Evolutionary conservation across 2,797 vertebrate genomes (phyloP).

Genomic region (Muraenolepis orangiensis): DNA sequence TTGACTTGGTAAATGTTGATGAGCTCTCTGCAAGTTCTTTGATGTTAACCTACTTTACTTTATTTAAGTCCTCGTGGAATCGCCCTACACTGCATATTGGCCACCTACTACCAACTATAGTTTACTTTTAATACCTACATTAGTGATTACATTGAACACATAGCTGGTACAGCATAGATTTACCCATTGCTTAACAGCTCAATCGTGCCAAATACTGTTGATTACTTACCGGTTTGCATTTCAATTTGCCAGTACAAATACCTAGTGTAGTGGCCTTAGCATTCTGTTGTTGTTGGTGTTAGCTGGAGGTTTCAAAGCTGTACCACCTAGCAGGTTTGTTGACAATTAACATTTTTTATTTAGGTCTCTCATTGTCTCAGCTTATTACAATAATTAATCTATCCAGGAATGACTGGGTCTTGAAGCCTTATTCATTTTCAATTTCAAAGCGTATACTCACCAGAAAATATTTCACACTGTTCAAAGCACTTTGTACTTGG

Average conservation of each 20-base stretch:
- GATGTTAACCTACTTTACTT: slow-evolving; percentile 1
- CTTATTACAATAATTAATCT: slow-evolving; percentile 9
- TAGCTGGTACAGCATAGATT: slow-evolving; percentile 39
- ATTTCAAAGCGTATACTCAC: slow-evolving; percentile 30
- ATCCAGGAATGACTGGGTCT: slow-evolving; percentile 34
- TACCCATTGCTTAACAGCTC: slow-evolving; percentile 17
- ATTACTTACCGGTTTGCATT: slow-evolving; percentile 37
- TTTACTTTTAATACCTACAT: background rate
- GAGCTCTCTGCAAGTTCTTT: background rate
- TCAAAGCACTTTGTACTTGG: slow-evolving; percentile 69
- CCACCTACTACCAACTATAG: background rate
- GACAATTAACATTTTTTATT: slow-evolving; percentile 31
- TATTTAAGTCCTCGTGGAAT: background rate
- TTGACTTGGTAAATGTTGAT: background rate
- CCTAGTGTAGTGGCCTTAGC: slow-evolving; percentile 31
- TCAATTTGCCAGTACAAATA: slow-evolving; percentile 5
- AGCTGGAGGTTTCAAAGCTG: slow-evolving; percentile 39
- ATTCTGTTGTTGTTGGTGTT: slow-evolving; percentile 34
- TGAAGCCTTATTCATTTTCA: slow-evolving; percentile 52
- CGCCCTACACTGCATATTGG: background rate
- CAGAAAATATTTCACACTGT: slow-evolving; percentile 45
- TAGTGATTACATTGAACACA: slow-evolving; percentile 27
- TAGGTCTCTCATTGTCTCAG: slow-evolving; percentile 23
- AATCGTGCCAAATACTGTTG: slow-evolving; percentile 42
- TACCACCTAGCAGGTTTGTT: slow-evolving; percentile 43